These are phyloP conservation scores for Enteromius unitaeniatus DNA, from an alignment of 2,797 vertebrate species.

Conservation along the genomic window DNA sequence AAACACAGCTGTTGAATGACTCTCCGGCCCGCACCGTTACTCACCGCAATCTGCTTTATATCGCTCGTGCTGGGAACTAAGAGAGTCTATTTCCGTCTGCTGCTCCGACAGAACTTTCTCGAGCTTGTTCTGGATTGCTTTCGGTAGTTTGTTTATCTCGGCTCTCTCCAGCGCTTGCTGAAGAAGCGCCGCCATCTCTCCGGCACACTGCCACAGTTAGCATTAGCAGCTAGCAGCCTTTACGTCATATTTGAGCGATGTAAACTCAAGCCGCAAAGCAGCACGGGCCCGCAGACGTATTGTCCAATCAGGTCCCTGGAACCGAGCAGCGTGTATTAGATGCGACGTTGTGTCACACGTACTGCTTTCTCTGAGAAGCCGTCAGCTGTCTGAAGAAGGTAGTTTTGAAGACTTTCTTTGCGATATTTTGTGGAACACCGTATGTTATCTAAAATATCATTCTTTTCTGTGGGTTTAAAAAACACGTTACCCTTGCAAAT, in stretches of 20 bases:
- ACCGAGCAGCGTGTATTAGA: neutral
- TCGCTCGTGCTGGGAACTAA: conserved; percentile 87
- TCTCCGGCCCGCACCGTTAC: conserved; percentile 50
- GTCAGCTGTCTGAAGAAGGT: conserved; percentile 31
- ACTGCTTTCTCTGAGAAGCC: neutral
- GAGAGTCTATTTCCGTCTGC: conserved; percentile 85
- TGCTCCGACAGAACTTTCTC: conserved; percentile 91
- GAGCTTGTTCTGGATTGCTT: conserved; percentile 87
- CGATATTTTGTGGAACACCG: neutral
- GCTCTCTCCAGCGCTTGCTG: conserved; percentile 88
- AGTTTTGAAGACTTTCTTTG: neutral
- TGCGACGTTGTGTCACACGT: conserved; percentile 40
- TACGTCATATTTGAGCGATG: conserved; percentile 35
- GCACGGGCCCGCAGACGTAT: conserved; percentile 39
- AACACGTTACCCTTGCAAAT: neutral
- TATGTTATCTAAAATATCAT: neutral
- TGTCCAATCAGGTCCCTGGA: conserved; percentile 38
- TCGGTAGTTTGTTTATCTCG: conserved; percentile 90
- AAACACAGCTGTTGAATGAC: neutral
- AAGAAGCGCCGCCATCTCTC: conserved; percentile 87
- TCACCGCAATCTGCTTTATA: conserved; percentile 91
- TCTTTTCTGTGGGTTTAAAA: neutral
- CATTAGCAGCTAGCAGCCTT: neutral
- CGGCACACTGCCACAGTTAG: neutral
- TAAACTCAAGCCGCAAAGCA: conserved; percentile 35